A percentile compares a stretch with the other conserved stretches of the same genome.
Conservation (phyloP, 2,888 invertebrate species). For the Poecilus cupreus region DNA sequence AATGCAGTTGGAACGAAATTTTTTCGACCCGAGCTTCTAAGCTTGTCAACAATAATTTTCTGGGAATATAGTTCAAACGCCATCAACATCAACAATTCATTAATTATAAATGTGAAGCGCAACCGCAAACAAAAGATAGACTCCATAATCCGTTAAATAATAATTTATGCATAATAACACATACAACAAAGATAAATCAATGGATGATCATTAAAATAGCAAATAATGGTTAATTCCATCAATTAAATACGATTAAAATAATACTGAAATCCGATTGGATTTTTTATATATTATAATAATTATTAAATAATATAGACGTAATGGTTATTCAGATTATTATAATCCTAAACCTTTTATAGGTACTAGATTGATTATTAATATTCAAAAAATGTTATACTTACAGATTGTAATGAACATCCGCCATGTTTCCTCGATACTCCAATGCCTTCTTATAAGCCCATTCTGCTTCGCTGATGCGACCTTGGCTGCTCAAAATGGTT, state of each 20-base stretch:
- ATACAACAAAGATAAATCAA: not conserved
- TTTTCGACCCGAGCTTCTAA: not conserved
- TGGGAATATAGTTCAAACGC: not conserved
- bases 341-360: too few species aligned
- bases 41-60: not conserved
- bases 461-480: constrained; percentile 91
- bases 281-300: too few species aligned
- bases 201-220: not conserved
- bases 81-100: not conserved
- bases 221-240: not conserved
- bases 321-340: too few species aligned
- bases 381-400: constrained; percentile 78
- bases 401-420: constrained; percentile 99
- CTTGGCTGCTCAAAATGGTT: constrained; percentile 93
- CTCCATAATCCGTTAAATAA: not conserved
- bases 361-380: too few species aligned
- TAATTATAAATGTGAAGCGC: not conserved
- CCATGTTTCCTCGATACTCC: constrained; percentile 95
- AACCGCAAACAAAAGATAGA: not conserved
- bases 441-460: constrained; percentile 93
- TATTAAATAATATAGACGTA: too few species aligned
- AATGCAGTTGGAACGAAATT: too few species aligned
- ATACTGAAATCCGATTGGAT: not conserved
- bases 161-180: too few species aligned
- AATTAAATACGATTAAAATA: not conserved